Conservation (phyloP, 2,797 vertebrate species). For the Gambelia wislizenii region DNA sequence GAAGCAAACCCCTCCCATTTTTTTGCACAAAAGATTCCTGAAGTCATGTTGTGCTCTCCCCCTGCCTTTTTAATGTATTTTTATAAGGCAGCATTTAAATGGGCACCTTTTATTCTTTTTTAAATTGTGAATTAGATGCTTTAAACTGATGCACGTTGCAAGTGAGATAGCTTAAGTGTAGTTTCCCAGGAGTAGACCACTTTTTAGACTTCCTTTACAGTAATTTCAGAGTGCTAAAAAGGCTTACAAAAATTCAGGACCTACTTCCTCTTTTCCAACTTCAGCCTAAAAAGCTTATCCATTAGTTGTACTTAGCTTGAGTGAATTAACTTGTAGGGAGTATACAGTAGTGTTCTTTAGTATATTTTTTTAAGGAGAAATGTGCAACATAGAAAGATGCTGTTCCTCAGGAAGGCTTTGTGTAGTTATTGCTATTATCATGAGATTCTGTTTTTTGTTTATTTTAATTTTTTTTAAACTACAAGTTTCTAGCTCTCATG, state of each 20-base stretch:
- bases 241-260: slow-evolving; percentile 50
- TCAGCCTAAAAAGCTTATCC: neutral
- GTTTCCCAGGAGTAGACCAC: slow-evolving; percentile 28
- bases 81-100: slow-evolving; percentile 2
- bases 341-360: neutral
- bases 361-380: neutral
- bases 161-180: neutral
- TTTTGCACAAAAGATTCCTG: slow-evolving; percentile 10
- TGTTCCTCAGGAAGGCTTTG: neutral
- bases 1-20: neutral
- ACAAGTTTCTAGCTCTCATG: neutral
- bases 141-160: slow-evolving; percentile 7
- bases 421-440: neutral
- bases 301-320: slow-evolving; percentile 8
- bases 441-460: neutral
- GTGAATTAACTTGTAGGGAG: slow-evolving; percentile 20
- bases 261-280: slow-evolving; percentile 44
- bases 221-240: slow-evolving; percentile 63
- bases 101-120: neutral
- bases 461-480: neutral
- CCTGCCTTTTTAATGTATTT: slow-evolving; percentile 28
- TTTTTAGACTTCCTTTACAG: slow-evolving; percentile 44
- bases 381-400: neutral
- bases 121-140: slow-evolving; percentile 11
- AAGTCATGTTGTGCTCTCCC: neutral